Conservation (phyloP, 2,113 vertebrate genomes). For the Ia io region DNA sequence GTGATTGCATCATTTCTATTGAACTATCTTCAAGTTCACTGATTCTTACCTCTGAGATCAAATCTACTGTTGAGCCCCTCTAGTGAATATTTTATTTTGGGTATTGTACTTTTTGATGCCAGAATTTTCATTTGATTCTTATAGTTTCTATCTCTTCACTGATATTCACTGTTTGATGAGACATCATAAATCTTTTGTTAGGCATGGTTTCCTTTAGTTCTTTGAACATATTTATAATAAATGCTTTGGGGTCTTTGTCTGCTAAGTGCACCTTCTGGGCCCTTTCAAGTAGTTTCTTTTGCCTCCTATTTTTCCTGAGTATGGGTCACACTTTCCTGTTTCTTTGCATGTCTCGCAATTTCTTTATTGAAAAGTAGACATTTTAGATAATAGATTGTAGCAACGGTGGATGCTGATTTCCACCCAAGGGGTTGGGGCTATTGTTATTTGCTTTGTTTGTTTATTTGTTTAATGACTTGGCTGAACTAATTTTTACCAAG, state of each 20-base stretch:
- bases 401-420: neutral
- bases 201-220: neutral
- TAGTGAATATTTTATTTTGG: neutral
- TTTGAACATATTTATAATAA: neutral
- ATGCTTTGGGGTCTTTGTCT: neutral
- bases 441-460: neutral
- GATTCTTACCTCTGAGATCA: slow-evolving; percentile 23
- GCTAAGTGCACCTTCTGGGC: neutral
- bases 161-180: neutral
- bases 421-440: neutral
- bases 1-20: neutral
- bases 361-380: neutral
- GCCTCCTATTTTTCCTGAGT: neutral
- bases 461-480: neutral
- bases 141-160: neutral
- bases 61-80: neutral
- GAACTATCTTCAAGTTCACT: neutral
- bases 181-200: neutral
- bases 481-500: neutral
- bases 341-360: neutral
- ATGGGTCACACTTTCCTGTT: neutral
- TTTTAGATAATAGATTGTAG: neutral
- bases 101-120: neutral
- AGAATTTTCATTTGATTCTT: neutral
- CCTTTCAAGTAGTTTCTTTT: neutral